Percentiles rank a stretch among this genome's conserved stretches.
phyloP scores from a whole-genome alignment of 2,888 invertebrate species.

The Busseola fusca region DNA sequence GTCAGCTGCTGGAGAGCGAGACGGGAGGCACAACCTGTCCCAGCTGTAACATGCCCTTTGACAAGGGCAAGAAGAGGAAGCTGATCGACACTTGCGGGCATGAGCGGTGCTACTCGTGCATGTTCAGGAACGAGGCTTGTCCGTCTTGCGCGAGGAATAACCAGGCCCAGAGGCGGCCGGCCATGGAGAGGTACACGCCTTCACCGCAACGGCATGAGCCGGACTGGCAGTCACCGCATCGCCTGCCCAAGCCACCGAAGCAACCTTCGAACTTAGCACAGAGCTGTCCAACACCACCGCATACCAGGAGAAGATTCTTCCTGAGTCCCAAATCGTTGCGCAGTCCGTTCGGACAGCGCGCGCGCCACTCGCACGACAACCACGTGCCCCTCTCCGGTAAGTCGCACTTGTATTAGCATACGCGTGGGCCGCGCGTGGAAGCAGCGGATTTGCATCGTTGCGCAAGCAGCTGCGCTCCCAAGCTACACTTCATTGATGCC shows the following conservation, averaged over 20 bases:
- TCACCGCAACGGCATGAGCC: conserved; percentile 82
- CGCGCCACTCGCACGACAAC: conserved; percentile 88
- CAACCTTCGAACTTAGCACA: conserved; percentile 88
- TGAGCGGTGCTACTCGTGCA: conserved; percentile 98
- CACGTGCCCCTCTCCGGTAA: conserved; percentile 93
- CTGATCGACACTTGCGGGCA: conserved; percentile 98
- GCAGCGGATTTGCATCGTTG: conserved; percentile 76
- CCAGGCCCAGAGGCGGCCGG: conserved; percentile 79
- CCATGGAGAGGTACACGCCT: conserved; percentile 84
- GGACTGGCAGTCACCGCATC: conserved; percentile 87
- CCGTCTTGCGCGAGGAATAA: conserved; percentile 92
- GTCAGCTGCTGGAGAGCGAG: conserved; percentile 94
- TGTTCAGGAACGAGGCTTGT: conserved; percentile 97
- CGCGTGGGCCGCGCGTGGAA: conserved; percentile 67
- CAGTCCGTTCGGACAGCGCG: conserved; percentile 92
- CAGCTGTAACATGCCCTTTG: conserved; percentile 97
- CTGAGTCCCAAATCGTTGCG: conserved; percentile 94
- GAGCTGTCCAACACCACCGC: conserved; percentile 95
- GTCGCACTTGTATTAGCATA: conserved; percentile 65
- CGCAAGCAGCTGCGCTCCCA: conserved; percentile 73
- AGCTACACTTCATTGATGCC: conserved; percentile 77
- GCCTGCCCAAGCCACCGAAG: conserved; percentile 90
- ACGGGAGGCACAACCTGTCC: conserved; percentile 92
- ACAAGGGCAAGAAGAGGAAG: conserved; percentile 98
- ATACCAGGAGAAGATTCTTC: conserved; percentile 93